Evolutionary conservation across 2,113 vertebrate genomes (phyloP).

Genomic region (Grammatotria lemairii): DNA sequence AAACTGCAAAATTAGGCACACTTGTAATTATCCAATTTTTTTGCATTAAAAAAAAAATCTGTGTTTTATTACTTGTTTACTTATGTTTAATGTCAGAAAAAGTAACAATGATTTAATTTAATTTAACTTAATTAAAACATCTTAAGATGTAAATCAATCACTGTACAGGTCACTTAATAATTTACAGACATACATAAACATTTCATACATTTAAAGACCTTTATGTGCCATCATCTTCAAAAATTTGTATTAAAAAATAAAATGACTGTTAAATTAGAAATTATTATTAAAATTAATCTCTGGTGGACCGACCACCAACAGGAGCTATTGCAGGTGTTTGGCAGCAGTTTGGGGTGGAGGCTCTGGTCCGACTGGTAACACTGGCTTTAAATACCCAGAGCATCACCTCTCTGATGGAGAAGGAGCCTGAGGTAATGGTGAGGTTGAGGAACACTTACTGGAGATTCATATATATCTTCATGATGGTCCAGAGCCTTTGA

Average conservation of each 20-base stretch:
- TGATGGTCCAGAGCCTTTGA: neutral
- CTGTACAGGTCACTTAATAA: neutral
- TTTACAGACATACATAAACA: neutral
- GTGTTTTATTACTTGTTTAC: neutral
- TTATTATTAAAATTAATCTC: neutral
- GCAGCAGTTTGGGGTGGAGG: neutral
- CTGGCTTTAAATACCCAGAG: neutral
- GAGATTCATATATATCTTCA: neutral
- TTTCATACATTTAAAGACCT: neutral
- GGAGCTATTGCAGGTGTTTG: neutral
- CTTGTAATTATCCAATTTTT: neutral
- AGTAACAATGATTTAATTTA: neutral
- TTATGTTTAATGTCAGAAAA: fast-evolving
- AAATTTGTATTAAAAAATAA: neutral
- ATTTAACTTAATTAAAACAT: neutral
- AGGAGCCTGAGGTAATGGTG: neutral
- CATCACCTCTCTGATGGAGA: neutral
- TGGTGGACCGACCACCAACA: fast-evolving
- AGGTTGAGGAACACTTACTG: neutral
- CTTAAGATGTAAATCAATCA: neutral
- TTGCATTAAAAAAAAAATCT: neutral
- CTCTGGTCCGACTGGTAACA: neutral
- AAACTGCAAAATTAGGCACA: neutral
- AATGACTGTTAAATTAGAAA: neutral
- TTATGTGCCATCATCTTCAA: neutral